Percentiles rank a stretch among this genome's conserved stretches.
Evolutionary conservation across 2,113 vertebrate genomes (phyloP).

Genomic region (Eudorcas thomsonii): DNA sequence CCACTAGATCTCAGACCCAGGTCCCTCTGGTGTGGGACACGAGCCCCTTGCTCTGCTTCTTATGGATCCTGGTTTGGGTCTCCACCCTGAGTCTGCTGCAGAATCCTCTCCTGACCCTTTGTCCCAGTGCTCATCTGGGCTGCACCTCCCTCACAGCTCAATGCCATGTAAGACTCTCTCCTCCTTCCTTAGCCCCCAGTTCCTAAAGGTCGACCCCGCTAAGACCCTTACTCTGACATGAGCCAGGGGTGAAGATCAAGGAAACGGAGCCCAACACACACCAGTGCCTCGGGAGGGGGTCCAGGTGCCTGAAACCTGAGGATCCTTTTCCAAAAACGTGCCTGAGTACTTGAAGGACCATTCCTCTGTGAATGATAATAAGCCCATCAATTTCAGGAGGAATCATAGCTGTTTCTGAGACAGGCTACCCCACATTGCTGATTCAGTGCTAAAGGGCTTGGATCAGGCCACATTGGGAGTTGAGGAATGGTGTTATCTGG

Average conservation of each 20-base stretch:
- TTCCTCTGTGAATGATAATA: not conserved
- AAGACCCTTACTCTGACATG: not conserved
- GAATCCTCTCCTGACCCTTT: not conserved
- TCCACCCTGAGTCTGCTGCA: not conserved
- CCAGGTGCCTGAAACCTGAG: not conserved
- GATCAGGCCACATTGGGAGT: accelerated
- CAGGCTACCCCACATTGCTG: not conserved
- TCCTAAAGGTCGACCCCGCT: accelerated
- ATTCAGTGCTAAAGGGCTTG: not conserved
- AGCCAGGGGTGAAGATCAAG: not conserved
- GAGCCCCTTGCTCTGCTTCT: not conserved
- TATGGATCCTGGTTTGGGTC: not conserved
- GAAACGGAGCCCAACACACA: not conserved
- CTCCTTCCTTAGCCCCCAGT: not conserved
- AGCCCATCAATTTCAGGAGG: not conserved
- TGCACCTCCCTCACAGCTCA: not conserved
- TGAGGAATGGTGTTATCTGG: not conserved
- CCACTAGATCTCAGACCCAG: not conserved
- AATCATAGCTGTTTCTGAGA: not conserved
- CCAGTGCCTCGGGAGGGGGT: accelerated
- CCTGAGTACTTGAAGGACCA: not conserved
- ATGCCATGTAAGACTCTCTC: not conserved
- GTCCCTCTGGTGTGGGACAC: not conserved
- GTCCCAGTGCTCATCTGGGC: not conserved
- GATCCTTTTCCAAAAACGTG: not conserved